phyloP scores from a whole-genome alignment of 1,140 invertebrate species.

The Nilaparvata lugens region DNA sequence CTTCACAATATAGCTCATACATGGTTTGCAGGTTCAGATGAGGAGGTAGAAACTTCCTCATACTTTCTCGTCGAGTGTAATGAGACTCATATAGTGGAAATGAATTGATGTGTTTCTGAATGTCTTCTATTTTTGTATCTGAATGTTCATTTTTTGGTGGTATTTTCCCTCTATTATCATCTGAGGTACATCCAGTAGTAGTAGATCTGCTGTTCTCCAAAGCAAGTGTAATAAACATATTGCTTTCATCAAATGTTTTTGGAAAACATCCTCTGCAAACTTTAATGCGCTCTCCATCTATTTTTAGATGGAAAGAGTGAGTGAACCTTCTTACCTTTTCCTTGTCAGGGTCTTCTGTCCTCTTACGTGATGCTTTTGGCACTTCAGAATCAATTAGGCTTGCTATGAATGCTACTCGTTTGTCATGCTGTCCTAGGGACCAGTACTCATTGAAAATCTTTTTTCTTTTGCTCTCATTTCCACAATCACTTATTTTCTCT shows the following conservation, averaged over 20 bases:
- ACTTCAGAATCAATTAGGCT: not conserved
- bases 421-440: not conserved
- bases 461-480: too few species aligned
- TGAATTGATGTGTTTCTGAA: not conserved
- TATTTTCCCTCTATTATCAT: slow-evolving; percentile 4
- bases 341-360: not conserved
- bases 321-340: not conserved
- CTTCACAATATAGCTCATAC: not conserved
- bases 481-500: too few species aligned
- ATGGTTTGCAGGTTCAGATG: not conserved
- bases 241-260: not conserved
- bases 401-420: not conserved
- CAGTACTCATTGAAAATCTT: not conserved
- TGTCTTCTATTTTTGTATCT: not conserved
- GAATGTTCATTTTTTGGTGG: not conserved
- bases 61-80: not conserved
- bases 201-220: not conserved
- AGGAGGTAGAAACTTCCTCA: not conserved
- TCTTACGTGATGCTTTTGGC: too few species aligned
- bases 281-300: not conserved
- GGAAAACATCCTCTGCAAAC: not conserved
- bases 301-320: not conserved
- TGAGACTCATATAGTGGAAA: slow-evolving; percentile 2
- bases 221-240: not conserved
- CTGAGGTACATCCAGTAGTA: not conserved